Conservation (phyloP, 2,888 invertebrate species). For the Catocala nupta region DNA sequence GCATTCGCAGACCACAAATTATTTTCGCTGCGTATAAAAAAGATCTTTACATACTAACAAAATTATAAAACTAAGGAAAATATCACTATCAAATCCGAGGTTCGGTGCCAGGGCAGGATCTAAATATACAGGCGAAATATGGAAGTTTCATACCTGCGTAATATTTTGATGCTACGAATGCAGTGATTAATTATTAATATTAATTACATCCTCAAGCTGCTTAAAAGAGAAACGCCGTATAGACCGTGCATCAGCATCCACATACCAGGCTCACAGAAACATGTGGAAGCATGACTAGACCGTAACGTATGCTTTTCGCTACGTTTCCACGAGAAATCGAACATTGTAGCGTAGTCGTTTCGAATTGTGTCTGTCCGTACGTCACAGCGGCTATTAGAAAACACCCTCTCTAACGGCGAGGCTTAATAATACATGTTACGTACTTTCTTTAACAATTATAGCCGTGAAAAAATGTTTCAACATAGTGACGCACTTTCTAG, state of each 20-base stretch:
- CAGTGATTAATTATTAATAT: too few species aligned
- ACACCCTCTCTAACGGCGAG: slow-evolving; percentile 28
- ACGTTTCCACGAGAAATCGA: slow-evolving; percentile 22
- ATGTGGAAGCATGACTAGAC: slow-evolving; percentile 6
- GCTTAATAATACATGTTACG: slow-evolving; percentile 30
- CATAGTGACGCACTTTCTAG: slow-evolving; percentile 29
- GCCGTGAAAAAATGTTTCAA: slow-evolving; percentile 41
- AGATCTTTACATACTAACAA: too few species aligned
- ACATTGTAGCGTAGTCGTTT: slow-evolving; percentile 3
- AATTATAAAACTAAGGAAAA: too few species aligned
- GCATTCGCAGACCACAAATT: too few species aligned
- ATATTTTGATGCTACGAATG: too few species aligned
- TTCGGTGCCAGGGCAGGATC: too few species aligned
- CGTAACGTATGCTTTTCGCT: slow-evolving; percentile 15
- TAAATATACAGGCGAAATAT: too few species aligned
- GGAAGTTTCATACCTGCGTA: too few species aligned
- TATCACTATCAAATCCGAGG: too few species aligned
- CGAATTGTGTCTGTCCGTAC: slow-evolving; percentile 14
- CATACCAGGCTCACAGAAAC: slow-evolving; percentile 15
- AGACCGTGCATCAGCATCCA: background rate
- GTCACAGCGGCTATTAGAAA: slow-evolving; percentile 37
- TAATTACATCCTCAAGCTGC: too few species aligned
- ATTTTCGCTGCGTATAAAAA: too few species aligned
- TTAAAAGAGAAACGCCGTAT: too few species aligned
- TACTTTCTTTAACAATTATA: slow-evolving; percentile 43